phyloP scores from a whole-genome alignment of 2,113 vertebrate species.

The Athene noctua region DNA sequence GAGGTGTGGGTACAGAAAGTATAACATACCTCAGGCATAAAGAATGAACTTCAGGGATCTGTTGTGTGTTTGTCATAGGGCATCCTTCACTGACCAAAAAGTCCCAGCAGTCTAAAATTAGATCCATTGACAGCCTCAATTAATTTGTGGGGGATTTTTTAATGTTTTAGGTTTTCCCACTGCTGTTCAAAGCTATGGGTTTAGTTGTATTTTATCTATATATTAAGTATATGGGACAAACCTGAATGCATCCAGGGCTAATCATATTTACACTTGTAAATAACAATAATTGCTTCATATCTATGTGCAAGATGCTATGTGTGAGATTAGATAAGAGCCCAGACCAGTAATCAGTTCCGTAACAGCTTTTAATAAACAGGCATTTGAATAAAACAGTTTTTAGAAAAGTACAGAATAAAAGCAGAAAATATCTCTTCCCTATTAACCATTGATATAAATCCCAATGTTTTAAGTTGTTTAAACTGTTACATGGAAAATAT shows the following conservation, averaged over 20 bases:
- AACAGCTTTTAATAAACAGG: slow-evolving; percentile 16
- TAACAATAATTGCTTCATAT: background rate
- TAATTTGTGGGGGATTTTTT: background rate
- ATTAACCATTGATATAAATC: background rate
- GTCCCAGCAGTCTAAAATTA: background rate
- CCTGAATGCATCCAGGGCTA: background rate
- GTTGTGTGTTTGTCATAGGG: background rate
- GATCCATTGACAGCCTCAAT: background rate
- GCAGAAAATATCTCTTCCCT: background rate
- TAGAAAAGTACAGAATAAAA: background rate
- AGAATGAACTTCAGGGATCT: background rate
- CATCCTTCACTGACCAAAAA: background rate
- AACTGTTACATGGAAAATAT: background rate
- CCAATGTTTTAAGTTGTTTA: background rate
- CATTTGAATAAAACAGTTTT: background rate
- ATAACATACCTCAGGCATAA: too few species aligned
- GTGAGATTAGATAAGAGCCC: background rate
- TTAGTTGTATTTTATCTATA: background rate
- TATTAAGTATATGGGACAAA: background rate
- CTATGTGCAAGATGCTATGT: background rate
- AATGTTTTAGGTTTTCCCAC: background rate
- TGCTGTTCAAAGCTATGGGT: background rate
- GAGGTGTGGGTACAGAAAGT: background rate
- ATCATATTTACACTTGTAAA: background rate
- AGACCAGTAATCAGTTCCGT: background rate